Conservation (phyloP, 2,797 vertebrate species). For the Phylloscopus collybita region DNA sequence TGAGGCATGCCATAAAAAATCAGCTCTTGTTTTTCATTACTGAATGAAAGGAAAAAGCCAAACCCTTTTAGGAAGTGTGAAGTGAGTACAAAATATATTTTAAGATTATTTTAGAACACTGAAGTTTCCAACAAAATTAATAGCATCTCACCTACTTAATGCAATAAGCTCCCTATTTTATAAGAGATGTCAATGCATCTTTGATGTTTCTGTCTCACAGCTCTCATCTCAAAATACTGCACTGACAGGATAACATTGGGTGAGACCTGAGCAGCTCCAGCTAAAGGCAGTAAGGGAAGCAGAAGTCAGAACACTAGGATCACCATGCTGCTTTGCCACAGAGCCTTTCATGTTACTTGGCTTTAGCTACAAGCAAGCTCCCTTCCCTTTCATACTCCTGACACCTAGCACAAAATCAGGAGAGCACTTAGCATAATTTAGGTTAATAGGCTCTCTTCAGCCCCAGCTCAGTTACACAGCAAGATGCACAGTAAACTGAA, state of each 20-base stretch:
- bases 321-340: background rate
- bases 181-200: background rate
- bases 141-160: background rate
- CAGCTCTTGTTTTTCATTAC: background rate
- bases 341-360: background rate
- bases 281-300: background rate
- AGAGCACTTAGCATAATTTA: background rate
- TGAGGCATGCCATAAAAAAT: slow-evolving; percentile 34
- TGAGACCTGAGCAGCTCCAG: background rate
- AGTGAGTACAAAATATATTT: slow-evolving; percentile 39
- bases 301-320: background rate
- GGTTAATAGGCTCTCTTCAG: slow-evolving; percentile 1
- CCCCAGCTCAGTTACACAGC: background rate
- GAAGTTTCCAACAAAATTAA: background rate
- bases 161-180: background rate
- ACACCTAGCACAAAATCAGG: background rate
- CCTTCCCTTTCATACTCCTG: background rate
- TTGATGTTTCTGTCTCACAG: background rate
- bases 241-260: background rate
- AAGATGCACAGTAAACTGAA: background rate
- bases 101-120: background rate
- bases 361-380: background rate
- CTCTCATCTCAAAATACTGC: background rate
- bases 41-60: slow-evolving; percentile 56
- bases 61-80: slow-evolving; percentile 49